Evolutionary conservation across 2,888 invertebrate species (phyloP).

Genomic region (Loripinus fragilis): DNA sequence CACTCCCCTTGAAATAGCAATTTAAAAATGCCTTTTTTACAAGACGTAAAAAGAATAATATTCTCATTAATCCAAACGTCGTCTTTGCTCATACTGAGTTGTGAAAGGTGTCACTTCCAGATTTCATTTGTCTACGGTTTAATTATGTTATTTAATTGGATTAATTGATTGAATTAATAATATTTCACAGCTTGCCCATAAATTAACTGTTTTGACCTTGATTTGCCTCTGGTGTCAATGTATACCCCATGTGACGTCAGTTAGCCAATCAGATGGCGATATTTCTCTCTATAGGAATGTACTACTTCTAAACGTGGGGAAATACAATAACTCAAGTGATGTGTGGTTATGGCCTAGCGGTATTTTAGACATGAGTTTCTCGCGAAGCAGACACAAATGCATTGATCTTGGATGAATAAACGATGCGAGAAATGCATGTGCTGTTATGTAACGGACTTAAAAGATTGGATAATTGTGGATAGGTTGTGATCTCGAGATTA

Average conservation of each 20-base stretch:
- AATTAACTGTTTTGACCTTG: conserved; percentile 13
- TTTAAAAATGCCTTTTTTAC: too few relatives aligned
- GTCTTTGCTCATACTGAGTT: too few relatives aligned
- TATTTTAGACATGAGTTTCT: conserved; percentile 27
- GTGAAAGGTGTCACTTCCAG: background rate
- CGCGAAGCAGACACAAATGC: conserved; percentile 30
- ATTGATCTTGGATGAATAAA: conserved; percentile 18
- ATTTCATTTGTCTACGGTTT: too few relatives aligned
- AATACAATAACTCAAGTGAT: conserved; percentile 52
- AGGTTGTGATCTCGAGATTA: conserved; percentile 1
- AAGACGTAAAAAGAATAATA: too few relatives aligned
- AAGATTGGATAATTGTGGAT: background rate
- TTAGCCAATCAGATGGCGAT: conserved; percentile 48
- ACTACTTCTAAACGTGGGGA: conserved; percentile 59
- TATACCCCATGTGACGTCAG: conserved; percentile 59
- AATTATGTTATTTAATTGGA: too few relatives aligned
- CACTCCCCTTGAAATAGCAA: too few relatives aligned
- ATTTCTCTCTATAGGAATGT: conserved; percentile 64
- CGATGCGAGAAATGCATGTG: background rate
- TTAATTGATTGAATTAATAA: background rate
- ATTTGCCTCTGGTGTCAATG: conserved; percentile 58
- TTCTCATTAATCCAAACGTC: too few relatives aligned
- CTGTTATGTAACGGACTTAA: conserved; percentile 15
- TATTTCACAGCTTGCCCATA: background rate
- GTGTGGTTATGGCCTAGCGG: conserved; percentile 29